Evolutionary conservation across 2,888 invertebrate genomes (phyloP), one percentile per base, ranked within the genome.

Genomic region (Hemistola chrysoprasaria): DNA sequence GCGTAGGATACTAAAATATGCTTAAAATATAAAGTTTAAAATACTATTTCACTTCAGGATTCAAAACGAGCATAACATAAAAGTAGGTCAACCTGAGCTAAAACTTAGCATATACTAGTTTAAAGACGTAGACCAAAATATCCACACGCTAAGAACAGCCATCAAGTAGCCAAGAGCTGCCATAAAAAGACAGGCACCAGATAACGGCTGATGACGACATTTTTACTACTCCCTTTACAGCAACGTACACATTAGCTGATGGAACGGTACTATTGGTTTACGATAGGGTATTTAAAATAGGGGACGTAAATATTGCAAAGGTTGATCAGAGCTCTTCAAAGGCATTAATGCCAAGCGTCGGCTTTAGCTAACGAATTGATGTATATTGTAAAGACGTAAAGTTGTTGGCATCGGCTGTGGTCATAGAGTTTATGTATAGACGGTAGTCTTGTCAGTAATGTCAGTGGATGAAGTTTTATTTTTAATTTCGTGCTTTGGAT

Each of bases 231-330:
- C 27, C 11, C 22, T 39, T 39, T 39, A 39, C 32, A 16, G 16
- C 32, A 10, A 31, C 22, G 31, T 26, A 32, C 31, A 32, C 22
- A 32, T 39, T 39, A 32, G 32, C 39, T 32, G 39, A 39, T 39
- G 27, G 39, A 27, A 22, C 22, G 8, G 22, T 7, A 22, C 11
- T 11, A 10, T 30, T 23, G 11, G 10, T 38, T 38, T 31, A 26
- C 11, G 20, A 22, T 2, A 6, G 20, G 8, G 38, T 6, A 31
- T 31, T 38, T 22, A 22, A 37, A 37, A 11, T 6, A 11, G 11
- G 9, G 11, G 11, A 11, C 27, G 11, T n/a, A 21, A 11, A 22
- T 10, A 31, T n/a, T 22, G 22, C n/a, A 6, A 7, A 7, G 26
- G 2, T 10, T 11, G n/a, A 22, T 31, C 9, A n/a, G n/a, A 22